Base-by-base conservation (phyloP, 2,113 vertebrate genomes). In the Anarhynchus alexandrinus region DNA sequence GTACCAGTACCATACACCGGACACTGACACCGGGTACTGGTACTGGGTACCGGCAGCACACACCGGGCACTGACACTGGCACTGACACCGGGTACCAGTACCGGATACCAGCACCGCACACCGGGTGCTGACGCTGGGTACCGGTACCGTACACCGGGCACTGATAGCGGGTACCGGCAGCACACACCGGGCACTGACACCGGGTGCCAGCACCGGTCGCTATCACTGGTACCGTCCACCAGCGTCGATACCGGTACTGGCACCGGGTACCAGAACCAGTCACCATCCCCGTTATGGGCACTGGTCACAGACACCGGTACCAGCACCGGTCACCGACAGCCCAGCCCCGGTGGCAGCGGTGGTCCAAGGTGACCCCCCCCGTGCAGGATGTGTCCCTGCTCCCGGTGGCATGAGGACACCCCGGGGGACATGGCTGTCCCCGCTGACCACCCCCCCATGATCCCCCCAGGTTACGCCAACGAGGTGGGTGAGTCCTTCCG, bases 401-500 rank as follows among this genome's bases (percentile, higher is more conserved):
- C 36, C 23, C 3, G 2, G 38, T 18, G 71, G 9, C 62, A 12
- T 0, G 3, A 47, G 71, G 67, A 38, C 57, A 42, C 7, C 19
- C 15, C 5, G 6, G 27, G 27, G 26, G 49, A 40, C 32, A 27
- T 15, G 12, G 42, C n/a, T 26, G 4, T 19, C 49, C 27, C 25
- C 21, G 0, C 69, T 66, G 61, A 52, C 82, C 43, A 19, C 40
- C 55, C 22, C 55, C 25, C 9, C 11, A n/a, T n/a, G 15, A 20
- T n/a, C n/a, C 49, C 80, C 40, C 30, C 96, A 99, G 99, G 99
- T 73, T 99, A 99, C 1, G 98, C 99, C 91, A 99, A 99, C 2
- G 99, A 99, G 88, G 99, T 99, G 34, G 99, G 99, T 0, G 99
- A 99, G 95, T 98, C 99, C 4, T 99, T 99, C 91, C 98, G 99